Conservation (phyloP, 2,888 invertebrate species). For the Perizoma flavofasciatum region DNA sequence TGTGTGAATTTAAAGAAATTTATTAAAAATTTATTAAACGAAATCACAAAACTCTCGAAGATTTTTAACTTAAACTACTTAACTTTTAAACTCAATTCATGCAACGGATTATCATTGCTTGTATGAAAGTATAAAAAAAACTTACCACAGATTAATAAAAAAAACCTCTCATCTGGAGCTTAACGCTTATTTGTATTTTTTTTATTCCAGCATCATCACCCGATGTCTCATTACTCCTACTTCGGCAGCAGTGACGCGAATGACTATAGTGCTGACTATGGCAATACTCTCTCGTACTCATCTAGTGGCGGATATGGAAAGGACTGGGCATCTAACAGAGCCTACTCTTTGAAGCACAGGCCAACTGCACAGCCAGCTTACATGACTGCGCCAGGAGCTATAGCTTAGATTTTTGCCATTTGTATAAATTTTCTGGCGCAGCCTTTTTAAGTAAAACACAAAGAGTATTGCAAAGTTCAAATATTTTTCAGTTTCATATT, state of each 20-base stretch:
- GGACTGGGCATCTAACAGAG: slow-evolving; percentile 78
- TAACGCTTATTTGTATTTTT: not conserved
- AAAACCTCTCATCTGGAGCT: too few relatives aligned
- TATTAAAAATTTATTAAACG: too few relatives aligned
- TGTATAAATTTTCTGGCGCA: slow-evolving; percentile 1
- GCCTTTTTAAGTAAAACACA: not conserved
- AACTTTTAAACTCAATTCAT: too few relatives aligned
- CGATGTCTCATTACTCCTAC: slow-evolving; percentile 67
- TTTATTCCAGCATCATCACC: slow-evolving; percentile 64
- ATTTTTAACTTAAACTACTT: too few relatives aligned
- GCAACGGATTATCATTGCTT: too few relatives aligned
- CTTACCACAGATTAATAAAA: too few relatives aligned
- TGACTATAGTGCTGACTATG: slow-evolving; percentile 72
- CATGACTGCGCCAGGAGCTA: slow-evolving; percentile 70
- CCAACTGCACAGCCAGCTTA: slow-evolving; percentile 64
- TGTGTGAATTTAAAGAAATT: too few relatives aligned
- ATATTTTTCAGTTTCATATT: too few relatives aligned
- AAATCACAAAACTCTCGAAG: too few relatives aligned
- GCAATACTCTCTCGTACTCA: slow-evolving; percentile 65
- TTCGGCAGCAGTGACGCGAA: slow-evolving; percentile 68
- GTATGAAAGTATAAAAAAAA: too few relatives aligned
- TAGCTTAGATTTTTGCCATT: slow-evolving; percentile 43
- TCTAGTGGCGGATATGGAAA: slow-evolving; percentile 70
- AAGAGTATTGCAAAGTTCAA: not conserved
- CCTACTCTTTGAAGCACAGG: slow-evolving; percentile 68